Evolutionary conservation across 2,888 invertebrate genomes (phyloP).

Genomic region (Eueremaeus valkanovi): DNA sequence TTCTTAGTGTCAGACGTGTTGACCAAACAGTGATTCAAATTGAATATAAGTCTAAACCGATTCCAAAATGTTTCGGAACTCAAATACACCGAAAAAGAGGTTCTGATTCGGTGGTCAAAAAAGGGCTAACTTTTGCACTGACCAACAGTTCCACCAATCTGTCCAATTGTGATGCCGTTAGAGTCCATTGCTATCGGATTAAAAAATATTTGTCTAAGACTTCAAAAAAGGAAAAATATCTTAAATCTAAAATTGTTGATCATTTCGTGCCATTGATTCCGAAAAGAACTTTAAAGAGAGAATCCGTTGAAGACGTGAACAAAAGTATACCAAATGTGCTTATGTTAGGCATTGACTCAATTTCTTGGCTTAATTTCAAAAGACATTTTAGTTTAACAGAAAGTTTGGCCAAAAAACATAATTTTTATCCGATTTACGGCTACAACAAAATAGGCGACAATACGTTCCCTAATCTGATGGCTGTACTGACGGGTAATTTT

Average conservation of each 20-base stretch:
- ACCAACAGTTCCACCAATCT: background rate
- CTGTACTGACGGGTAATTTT: constrained; percentile 51
- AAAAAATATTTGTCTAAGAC: background rate
- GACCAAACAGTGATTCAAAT: constrained; percentile 25
- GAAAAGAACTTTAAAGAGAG: too few species aligned
- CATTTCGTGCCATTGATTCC: constrained; percentile 34
- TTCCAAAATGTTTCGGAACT: background rate
- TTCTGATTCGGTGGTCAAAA: background rate
- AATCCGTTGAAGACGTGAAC: background rate
- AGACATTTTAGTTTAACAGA: constrained; percentile 70
- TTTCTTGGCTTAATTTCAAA: constrained; percentile 71
- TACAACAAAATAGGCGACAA: constrained; percentile 60
- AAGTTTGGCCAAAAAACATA: constrained; percentile 59
- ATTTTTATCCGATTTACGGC: constrained; percentile 68
- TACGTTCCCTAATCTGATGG: constrained; percentile 52
- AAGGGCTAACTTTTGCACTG: background rate
- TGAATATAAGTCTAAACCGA: background rate
- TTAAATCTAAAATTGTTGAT: background rate
- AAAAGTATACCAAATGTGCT: constrained; percentile 61
- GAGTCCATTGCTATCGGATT: constrained; percentile 22
- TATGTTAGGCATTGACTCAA: constrained; percentile 77
- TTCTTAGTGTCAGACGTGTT: constrained; percentile 19
- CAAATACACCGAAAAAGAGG: background rate
- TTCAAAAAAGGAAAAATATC: background rate
- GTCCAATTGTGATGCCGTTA: background rate